A percentile compares a stretch with the other conserved stretches of the same genome.
These are phyloP conservation scores for Haliclona indistincta DNA, from an alignment of 37 sponge, comb jelly and placozoan species.

Conservation along the genomic window DNA sequence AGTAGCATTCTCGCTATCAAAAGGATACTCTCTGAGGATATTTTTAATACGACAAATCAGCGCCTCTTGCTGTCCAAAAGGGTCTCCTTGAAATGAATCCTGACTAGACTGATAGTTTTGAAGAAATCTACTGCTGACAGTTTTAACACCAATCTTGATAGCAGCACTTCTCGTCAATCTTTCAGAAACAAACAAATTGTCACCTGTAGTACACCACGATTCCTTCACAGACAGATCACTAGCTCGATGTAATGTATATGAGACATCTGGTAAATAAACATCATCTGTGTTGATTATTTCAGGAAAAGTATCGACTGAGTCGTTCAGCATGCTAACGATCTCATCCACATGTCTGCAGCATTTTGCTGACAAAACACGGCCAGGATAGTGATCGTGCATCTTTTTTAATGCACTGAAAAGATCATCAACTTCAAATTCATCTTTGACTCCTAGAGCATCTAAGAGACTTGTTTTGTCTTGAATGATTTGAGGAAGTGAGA, in stretches of 20 bases:
- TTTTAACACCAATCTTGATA: slow-evolving; percentile 17
- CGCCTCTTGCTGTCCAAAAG: slow-evolving; percentile 44
- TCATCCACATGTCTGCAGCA: slow-evolving; percentile 11
- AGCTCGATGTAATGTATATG: slow-evolving; percentile 20
- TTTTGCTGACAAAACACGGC: no score
- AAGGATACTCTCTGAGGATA: slow-evolving; percentile 17
- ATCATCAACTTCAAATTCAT: slow-evolving; percentile 31
- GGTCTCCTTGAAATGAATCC: no score
- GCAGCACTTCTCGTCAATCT: slow-evolving; percentile 33
- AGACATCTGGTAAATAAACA: slow-evolving; percentile 36
- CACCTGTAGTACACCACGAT: slow-evolving; percentile 28
- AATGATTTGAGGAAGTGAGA: slow-evolving; percentile 27
- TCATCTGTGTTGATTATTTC: neutral
- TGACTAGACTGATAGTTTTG: no score
- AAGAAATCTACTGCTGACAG: slow-evolving; percentile 14
- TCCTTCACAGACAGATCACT: slow-evolving; percentile 47
- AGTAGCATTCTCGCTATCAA: slow-evolving; percentile 13
- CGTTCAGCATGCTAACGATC: neutral
- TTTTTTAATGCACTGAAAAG: slow-evolving; percentile 29
- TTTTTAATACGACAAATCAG: slow-evolving; percentile 26
- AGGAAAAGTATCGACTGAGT: neutral
- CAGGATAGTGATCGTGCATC: slow-evolving; percentile 54
- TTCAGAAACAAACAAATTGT: neutral
- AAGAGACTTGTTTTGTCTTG: neutral
- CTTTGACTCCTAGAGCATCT: slow-evolving; percentile 25